phyloP scores from a whole-genome alignment of 2,797 vertebrate genomes.

The Ataeniobius toweri region DNA sequence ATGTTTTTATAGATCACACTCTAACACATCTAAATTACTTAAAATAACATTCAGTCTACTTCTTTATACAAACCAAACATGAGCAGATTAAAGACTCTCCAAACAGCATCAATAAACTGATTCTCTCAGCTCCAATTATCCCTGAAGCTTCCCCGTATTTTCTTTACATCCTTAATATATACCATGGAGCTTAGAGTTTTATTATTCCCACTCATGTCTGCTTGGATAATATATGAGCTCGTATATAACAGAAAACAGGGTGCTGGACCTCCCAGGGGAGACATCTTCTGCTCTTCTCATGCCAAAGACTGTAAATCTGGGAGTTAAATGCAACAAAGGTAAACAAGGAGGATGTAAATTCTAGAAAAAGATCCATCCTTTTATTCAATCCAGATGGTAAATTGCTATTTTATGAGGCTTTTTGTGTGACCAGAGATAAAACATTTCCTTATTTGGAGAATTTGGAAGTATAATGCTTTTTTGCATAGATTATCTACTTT shows the following conservation, averaged over 20 bases:
- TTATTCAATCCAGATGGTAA: neutral
- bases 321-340: neutral
- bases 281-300: neutral
- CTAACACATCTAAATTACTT: neutral
- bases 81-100: slow-evolving; percentile 22
- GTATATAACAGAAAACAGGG: neutral
- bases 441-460: slow-evolving; percentile 26
- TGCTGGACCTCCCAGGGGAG: slow-evolving; percentile 33
- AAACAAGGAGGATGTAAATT: slow-evolving; percentile 19
- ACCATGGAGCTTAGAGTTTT: slow-evolving; percentile 3
- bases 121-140: slow-evolving; percentile 12
- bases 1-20: neutral
- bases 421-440: neutral
- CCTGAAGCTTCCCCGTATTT: slow-evolving; percentile 3
- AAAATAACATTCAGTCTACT: neutral
- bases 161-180: neutral
- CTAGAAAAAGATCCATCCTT: neutral
- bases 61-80: neutral
- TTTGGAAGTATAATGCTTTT: slow-evolving; percentile 12
- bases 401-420: slow-evolving; percentile 11
- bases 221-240: slow-evolving; percentile 20
- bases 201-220: slow-evolving; percentile 8
- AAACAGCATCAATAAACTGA: neutral
- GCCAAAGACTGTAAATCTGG: slow-evolving; percentile 25
- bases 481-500: neutral